A percentile compares a stretch with the other conserved stretches of the same genome.
Evolutionary conservation across 1,140 invertebrate species (phyloP).

Genomic region (Drosophila ohnishii): DNA sequence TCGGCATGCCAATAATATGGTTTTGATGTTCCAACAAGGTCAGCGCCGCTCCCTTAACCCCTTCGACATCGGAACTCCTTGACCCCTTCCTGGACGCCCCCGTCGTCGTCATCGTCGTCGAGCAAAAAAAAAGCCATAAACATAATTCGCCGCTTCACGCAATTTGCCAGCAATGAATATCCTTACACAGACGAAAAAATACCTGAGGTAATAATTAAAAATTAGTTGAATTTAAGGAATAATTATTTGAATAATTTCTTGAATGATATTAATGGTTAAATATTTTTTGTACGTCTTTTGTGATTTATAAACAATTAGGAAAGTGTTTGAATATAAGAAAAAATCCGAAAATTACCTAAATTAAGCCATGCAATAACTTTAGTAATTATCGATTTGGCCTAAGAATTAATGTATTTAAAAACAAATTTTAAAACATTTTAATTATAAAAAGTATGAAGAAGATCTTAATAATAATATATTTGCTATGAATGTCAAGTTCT

Average conservation of each 20-base stretch:
- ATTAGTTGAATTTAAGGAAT: background rate
- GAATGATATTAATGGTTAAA: background rate
- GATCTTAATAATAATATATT: background rate
- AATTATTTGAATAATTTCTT: background rate
- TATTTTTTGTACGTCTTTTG: background rate
- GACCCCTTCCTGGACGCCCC: constrained; percentile 29
- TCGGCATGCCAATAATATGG: constrained; percentile 70
- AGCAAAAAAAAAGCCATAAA: constrained; percentile 69
- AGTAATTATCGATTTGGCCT: background rate
- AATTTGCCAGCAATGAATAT: constrained; percentile 56
- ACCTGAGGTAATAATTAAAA: fast-evolving
- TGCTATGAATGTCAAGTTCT: no score
- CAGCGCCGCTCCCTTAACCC: constrained; percentile 33
- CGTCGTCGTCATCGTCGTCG: background rate
- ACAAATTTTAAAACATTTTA: background rate
- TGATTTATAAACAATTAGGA: background rate
- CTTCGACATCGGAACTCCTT: constrained; percentile 1
- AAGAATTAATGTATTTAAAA: background rate
- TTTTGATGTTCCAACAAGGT: constrained; percentile 78
- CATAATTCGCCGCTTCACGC: constrained; percentile 71
- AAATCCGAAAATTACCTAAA: background rate
- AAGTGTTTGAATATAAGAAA: background rate
- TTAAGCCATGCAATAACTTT: background rate
- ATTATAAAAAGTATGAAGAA: background rate
- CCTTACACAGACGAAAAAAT: background rate